Conservation (phyloP, 2,888 invertebrate species). For the Macrostomum cliftonense region DNA sequence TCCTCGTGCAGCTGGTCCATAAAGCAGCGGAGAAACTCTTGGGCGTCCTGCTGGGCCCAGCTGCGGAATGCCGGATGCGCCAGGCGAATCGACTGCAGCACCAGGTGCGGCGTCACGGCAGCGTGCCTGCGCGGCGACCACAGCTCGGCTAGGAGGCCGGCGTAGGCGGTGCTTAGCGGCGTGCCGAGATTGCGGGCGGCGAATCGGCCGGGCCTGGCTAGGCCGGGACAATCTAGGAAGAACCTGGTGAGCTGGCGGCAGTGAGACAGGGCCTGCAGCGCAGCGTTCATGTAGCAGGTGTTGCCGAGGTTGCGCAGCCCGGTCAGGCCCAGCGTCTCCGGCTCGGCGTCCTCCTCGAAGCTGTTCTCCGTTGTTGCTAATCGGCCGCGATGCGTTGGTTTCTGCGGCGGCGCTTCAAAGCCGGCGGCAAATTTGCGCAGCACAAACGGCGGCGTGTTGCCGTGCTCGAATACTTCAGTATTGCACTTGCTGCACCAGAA, state of each 20-base stretch:
- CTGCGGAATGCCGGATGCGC: conserved; percentile 82
- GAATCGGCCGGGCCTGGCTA: neutral
- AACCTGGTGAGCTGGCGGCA: conserved; percentile 20
- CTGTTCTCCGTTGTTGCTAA: neutral
- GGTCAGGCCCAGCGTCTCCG: conserved; percentile 48
- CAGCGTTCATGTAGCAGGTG: conserved; percentile 96
- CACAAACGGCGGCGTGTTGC: conserved; percentile 35
- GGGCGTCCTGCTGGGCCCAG: conserved; percentile 83
- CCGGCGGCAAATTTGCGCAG: conserved; percentile 14
- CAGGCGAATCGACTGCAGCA: conserved; percentile 61
- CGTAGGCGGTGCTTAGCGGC: no score
- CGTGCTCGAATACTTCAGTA: conserved; percentile 52
- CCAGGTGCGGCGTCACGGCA: conserved; percentile 19
- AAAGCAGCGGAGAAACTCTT: conserved; percentile 88
- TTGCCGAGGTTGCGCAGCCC: conserved; percentile 89
- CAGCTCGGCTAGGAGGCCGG: no score
- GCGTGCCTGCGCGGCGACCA: no score
- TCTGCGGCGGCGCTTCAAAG: conserved; percentile 30
- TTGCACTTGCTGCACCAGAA: conserved; percentile 77
- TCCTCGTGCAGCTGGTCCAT: conserved; percentile 96
- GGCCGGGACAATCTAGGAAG: neutral
- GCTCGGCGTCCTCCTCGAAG: conserved; percentile 23
- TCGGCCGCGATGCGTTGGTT: conserved; percentile 7
- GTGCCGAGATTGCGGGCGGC: no score
- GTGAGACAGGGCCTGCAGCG: conserved; percentile 79